Evolutionary conservation across 2,113 vertebrate genomes (phyloP), one percentile per base, ranked within the genome.

Genomic region (Uropsilus gracilis): DNA sequence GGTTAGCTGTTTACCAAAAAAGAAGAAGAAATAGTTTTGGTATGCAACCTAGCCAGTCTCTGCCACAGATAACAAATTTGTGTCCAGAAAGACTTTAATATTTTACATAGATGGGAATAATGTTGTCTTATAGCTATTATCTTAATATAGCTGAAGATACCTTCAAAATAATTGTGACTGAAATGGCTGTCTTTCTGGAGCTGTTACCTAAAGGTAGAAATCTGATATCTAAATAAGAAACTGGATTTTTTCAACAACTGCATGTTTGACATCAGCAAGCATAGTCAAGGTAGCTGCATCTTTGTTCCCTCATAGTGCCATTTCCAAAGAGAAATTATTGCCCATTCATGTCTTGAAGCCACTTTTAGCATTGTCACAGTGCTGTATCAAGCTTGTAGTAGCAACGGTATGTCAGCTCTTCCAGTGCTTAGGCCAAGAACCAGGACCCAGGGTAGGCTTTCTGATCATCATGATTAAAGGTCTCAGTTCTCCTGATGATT

Each of bases 101-200:
- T 86, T 92, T 89, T 48, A 66, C 32, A 6, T 63, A 48, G 44
- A 22, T 90, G 63, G 71, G 3, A 94, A 24, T 96, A 61, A 61
- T 5, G 4, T 61, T 82, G 11, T 86, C 34, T 73, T 77, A 76
- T 59, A 73, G 39, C 37, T 46, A 5, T 44, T 80, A 12, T 24
- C 34, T 55, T 55, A 82, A 12, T 83, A 53, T 24, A 84, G 32
- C 8, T 24, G 42, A 78, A 59, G 61, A 34, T 32, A 30, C 13
- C 8, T 87, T 84, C 26, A 77, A 42, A 55, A 42, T 71, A 50
- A 30, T 87, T 17, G 22, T 73, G 42, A 66, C 28, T 53, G n/a
- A 59, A 93, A 39, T 32, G 18, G 53, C 61, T 53, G 16, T 80
- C 88, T 73, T 37, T 93, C 24, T 76, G 13, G 57, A 63, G 8